Evolutionary conservation across 2,113 vertebrate genomes (phyloP), one percentile per base, ranked within the genome.

Genomic region (Rhinolophus sinicus): DNA sequence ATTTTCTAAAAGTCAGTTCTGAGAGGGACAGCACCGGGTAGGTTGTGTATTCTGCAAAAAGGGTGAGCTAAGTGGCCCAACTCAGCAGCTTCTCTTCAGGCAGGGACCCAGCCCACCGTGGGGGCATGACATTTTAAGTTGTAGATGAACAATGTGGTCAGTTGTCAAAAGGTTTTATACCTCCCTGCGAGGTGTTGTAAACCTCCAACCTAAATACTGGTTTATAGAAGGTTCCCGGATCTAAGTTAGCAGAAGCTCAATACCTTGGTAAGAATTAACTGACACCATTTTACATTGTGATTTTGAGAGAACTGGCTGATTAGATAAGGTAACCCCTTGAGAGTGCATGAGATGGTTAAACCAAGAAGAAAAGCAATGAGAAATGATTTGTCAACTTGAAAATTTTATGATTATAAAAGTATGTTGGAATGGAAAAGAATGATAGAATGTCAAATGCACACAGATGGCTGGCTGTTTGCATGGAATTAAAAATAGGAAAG

Each of bases 331-430:
- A 87, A 56, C 44, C 69, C 11, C 11, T 82, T 65, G 47, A 80
- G 33, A 60, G 6, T 11, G 5, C 47, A 67, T 0, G 0, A 84
- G 30, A 72, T 21, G 90, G 21, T n/a, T 54, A 95, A 97, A 83
- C 35, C 14, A 87, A 89, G n/a, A 64, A 93, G 67, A 65, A 44
- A 77, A 50, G n/a, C 69, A 70, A 35, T 47, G n/a, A 86, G 21
- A 33, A 89, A 89, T 78, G 12, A 84, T 60, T 81, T 88, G 14
- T 89, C 84, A 75, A 38, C 64, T 67, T 76, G 70, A 96, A 90
- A 85, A 62, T 44, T 35, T 50, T 80, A 56, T 44, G 2, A 21
- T 75, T 89, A 86, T 50, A 95, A 65, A 85, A 76, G 76, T 44
- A 87, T 50, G 11, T 7, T 70, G 30, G 24, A 90, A 88, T 47